A percentile compares a stretch with the other conserved stretches of the same genome.
These are phyloP conservation scores for Tachysurus fulvidraco DNA, from an alignment of 2,113 vertebrate genomes.

Conservation along the genomic window DNA sequence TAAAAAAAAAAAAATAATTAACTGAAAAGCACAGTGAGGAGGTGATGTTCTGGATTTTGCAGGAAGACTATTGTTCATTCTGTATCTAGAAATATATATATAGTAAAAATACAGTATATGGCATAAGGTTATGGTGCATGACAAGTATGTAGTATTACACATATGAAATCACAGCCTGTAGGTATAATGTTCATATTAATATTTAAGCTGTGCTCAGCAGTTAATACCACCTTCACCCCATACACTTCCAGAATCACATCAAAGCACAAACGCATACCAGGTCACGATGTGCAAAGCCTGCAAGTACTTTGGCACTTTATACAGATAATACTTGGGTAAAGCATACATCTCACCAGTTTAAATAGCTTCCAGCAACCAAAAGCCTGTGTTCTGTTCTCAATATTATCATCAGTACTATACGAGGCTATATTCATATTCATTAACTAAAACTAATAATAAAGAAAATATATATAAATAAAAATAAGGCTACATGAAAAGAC, in stretches of 20 bases:
- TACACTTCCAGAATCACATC: not conserved
- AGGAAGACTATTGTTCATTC: not conserved
- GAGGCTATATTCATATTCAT: not conserved
- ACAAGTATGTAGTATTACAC: not conserved
- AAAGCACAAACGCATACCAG: not conserved
- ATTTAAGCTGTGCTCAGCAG: conserved; percentile 7
- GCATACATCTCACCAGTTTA: conserved; percentile 3
- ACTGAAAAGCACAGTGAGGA: not conserved
- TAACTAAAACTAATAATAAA: not conserved
- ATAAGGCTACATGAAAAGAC: too few species aligned
- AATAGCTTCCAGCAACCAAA: not conserved
- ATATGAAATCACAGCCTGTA: not conserved
- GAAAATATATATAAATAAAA: too few species aligned
- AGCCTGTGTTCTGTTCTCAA: not conserved
- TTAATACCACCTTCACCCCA: not conserved
- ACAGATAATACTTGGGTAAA: not conserved
- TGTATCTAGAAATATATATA: not conserved
- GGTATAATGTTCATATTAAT: not conserved
- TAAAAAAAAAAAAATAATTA: too few species aligned
- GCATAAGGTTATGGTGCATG: not conserved
- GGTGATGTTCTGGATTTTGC: not conserved
- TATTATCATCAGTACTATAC: not conserved
- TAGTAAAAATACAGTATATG: not conserved
- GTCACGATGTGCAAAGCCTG: conserved; percentile 1
- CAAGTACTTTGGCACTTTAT: not conserved